These are phyloP conservation scores for Drosophila demipolita DNA, from an alignment of 2,888 invertebrate species.

Conservation along the genomic window DNA sequence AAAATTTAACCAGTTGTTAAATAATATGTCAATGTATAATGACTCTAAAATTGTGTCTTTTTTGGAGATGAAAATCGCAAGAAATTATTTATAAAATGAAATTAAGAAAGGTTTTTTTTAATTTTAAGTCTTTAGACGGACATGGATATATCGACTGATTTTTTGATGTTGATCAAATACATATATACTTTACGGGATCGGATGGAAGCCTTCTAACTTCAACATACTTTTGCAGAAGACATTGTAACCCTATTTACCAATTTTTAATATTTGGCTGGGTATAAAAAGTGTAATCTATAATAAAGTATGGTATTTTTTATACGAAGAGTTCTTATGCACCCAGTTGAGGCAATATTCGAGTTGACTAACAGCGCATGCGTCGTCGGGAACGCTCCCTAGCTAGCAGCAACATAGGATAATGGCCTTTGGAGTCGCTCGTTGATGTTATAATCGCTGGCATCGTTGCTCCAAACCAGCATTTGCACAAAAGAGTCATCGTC, in stretches of 20 bases:
- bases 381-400: slow-evolving; percentile 22
- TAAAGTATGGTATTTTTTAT: not conserved
- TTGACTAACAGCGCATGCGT: slow-evolving; percentile 59
- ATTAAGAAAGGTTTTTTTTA: not conserved
- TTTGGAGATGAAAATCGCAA: not conserved
- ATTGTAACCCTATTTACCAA: not conserved
- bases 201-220: not conserved
- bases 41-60: too few species aligned
- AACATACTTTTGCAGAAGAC: not conserved
- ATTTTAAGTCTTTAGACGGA: not conserved
- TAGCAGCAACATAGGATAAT: slow-evolving; percentile 59
- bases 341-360: slow-evolving; percentile 30
- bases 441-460: slow-evolving; percentile 62
- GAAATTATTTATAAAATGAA: not conserved
- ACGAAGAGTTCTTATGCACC: not conserved
- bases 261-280: not conserved
- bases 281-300: not conserved
- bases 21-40: not conserved
- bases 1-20: not conserved
- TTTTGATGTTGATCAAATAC: not conserved
- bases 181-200: not conserved
- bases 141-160: not conserved
- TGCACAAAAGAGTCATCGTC: slow-evolving; percentile 41
- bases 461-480: slow-evolving; percentile 40
- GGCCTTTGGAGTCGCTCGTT: slow-evolving; percentile 63